A percentile compares a stretch with the other conserved stretches of the same genome.
Conservation (phyloP, 2,797 vertebrate species). For the Mormyrus proboscirostris region DNA sequence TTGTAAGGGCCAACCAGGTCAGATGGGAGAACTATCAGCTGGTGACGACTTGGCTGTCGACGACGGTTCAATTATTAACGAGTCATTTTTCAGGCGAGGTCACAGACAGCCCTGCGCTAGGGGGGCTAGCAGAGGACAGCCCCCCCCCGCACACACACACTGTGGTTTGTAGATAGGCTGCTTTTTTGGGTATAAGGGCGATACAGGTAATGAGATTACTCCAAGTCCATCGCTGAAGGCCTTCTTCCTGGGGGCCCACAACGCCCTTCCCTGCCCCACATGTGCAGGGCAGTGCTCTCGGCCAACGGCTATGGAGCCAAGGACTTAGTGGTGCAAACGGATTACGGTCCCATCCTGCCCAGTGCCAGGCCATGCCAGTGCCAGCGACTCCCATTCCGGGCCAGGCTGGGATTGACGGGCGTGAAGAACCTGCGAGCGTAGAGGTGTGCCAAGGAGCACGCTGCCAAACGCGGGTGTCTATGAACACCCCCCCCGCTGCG, state of each 20-base stretch:
- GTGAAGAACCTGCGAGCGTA: neutral
- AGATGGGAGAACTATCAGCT: neutral
- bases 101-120: neutral
- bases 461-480: neutral
- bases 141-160: constrained; percentile 37
- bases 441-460: constrained; percentile 47
- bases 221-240: constrained; percentile 61
- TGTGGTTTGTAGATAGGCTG: constrained; percentile 35
- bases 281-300: constrained; percentile 57
- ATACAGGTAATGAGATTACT: constrained; percentile 67
- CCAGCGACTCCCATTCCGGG: neutral
- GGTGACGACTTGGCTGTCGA: neutral
- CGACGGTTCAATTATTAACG: neutral
- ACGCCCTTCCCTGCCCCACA: constrained; percentile 49
- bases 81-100: neutral
- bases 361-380: neutral
- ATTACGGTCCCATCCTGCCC: constrained; percentile 67
- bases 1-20: neutral
- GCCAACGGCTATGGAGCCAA: constrained; percentile 65
- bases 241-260: constrained; percentile 52
- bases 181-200: constrained; percentile 48
- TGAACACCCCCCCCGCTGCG: neutral
- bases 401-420: neutral
- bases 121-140: constrained; percentile 16
- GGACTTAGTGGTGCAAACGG: constrained; percentile 65